Conservation (phyloP, 2,888 invertebrate genomes). For the Xanthostigma xanthostigma region DNA sequence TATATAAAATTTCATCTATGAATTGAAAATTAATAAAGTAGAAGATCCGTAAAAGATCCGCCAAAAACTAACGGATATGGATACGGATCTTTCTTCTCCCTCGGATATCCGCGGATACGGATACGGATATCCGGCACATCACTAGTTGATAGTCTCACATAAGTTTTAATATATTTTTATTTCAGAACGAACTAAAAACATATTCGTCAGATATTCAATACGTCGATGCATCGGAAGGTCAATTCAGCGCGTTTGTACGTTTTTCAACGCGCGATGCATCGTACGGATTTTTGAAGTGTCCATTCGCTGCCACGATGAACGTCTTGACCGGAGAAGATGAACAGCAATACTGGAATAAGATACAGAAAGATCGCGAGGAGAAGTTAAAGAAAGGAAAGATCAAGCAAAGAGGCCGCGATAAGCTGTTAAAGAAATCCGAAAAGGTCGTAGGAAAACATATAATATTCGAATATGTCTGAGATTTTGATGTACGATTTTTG, state of each 20-base stretch:
- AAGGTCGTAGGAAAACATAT: slow-evolving; percentile 56
- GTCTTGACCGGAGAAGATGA: slow-evolving; percentile 52
- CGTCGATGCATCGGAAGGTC: slow-evolving; percentile 64
- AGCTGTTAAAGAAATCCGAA: slow-evolving; percentile 43
- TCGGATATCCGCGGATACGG: too few species aligned
- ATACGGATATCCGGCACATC: too few species aligned
- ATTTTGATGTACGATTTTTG: not conserved
- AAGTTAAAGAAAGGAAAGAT: slow-evolving; percentile 32
- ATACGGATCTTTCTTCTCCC: too few species aligned
- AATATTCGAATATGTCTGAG: slow-evolving; percentile 44
- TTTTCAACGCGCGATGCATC: slow-evolving; percentile 39
- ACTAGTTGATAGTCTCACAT: too few species aligned
- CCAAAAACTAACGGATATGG: too few species aligned
- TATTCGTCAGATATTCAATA: slow-evolving; percentile 53
- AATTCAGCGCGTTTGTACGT: slow-evolving; percentile 48
- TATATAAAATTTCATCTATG: too few species aligned
- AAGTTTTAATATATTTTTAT: slow-evolving; percentile 14
- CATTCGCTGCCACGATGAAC: slow-evolving; percentile 29
- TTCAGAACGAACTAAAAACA: slow-evolving; percentile 43
- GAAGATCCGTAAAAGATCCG: too few species aligned
- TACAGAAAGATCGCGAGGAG: slow-evolving; percentile 41
- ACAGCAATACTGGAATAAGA: slow-evolving; percentile 64
- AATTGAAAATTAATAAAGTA: too few species aligned
- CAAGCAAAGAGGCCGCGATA: slow-evolving; percentile 43
- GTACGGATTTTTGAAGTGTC: slow-evolving; percentile 27